Conservation (phyloP, 2,797 vertebrate genomes). For the Micromesistius poutassou region DNA sequence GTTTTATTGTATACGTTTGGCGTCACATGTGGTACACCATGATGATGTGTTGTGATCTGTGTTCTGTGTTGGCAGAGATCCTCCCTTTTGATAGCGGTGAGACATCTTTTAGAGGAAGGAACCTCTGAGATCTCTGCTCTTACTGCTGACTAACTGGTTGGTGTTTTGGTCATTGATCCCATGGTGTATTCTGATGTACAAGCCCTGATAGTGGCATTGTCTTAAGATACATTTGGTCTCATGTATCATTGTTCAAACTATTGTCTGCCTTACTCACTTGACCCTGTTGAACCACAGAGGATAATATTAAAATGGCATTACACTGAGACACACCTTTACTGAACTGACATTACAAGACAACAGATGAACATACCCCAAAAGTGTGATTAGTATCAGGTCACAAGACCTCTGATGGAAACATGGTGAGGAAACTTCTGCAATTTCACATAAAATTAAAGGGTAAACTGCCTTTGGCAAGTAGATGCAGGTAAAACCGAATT, state of each 20-base stretch:
- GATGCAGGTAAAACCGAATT: not conserved
- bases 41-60: not conserved
- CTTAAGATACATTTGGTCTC: not conserved
- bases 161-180: too few relatives aligned
- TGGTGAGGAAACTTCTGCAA: not conserved
- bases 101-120: not conserved
- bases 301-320: not conserved
- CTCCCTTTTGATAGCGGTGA: not conserved
- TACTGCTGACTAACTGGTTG: not conserved
- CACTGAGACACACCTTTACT: not conserved
- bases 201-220: too few relatives aligned
- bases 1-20: not conserved
- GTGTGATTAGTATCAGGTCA: not conserved
- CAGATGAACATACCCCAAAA: not conserved
- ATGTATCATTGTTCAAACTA: not conserved
- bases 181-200: too few relatives aligned
- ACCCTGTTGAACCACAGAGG: not conserved
- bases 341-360: not conserved
- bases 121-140: not conserved
- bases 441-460: not conserved
- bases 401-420: not conserved
- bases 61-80: not conserved
- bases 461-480: not conserved
- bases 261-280: not conserved
- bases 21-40: not conserved